A percentile compares a stretch with the other conserved stretches of the same genome.
Conservation (phyloP, 2,113 vertebrate species). For the Larimichthys polyactis region DNA sequence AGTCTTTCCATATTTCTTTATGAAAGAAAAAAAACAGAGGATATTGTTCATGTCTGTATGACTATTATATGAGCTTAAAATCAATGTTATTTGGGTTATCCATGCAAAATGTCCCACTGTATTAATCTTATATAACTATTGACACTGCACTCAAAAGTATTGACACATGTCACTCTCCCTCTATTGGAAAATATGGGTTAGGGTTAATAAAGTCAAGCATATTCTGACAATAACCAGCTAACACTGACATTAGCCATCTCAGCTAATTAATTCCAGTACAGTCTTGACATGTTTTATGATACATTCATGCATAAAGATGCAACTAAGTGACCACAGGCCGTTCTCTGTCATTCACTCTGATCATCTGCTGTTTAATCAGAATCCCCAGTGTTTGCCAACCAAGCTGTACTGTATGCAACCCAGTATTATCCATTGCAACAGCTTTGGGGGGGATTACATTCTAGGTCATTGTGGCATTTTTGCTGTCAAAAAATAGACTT, state of each 20-base stretch:
- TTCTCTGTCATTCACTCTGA: slow-evolving; percentile 34
- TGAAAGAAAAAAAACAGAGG: neutral
- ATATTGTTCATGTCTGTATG: neutral
- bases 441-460: slow-evolving; percentile 14
- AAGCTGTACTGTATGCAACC: neutral
- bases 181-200: neutral
- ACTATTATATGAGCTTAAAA: neutral
- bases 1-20: slow-evolving; percentile 19
- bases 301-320: slow-evolving; percentile 29
- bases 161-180: neutral
- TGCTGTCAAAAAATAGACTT: slow-evolving; percentile 15
- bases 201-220: slow-evolving; percentile 19
- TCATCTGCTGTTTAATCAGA: slow-evolving; percentile 56
- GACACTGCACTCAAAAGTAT: neutral
- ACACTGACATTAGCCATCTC: slow-evolving; percentile 22
- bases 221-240: slow-evolving; percentile 4
- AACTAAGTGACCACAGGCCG: slow-evolving; percentile 25
- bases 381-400: slow-evolving; percentile 16
- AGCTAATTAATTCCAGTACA: slow-evolving; percentile 39
- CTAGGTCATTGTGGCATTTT: slow-evolving; percentile 10
- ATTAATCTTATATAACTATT: neutral
- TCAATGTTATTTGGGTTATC: neutral
- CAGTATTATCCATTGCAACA: slow-evolving; percentile 16
- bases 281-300: slow-evolving; percentile 49
- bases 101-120: neutral